phyloP scores from a whole-genome alignment of 1,140 invertebrate genomes.

The Arctopsyche grandis region DNA sequence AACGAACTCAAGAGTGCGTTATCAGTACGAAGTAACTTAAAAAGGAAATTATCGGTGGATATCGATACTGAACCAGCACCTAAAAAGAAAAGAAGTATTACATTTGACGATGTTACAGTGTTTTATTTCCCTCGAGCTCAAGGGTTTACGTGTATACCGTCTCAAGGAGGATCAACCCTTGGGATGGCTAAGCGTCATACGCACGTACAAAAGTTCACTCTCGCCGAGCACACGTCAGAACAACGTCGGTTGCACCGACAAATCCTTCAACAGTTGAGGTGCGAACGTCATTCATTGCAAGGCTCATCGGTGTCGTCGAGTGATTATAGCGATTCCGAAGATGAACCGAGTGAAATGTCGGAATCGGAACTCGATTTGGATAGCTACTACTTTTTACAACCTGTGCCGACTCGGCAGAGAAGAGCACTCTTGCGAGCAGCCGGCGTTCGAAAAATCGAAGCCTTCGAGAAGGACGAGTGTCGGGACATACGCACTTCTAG shows the following conservation, averaged over 20 bases:
- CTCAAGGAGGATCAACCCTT: slow-evolving; percentile 94
- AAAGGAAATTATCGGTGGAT: slow-evolving; percentile 52
- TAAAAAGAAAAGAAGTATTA: slow-evolving; percentile 81
- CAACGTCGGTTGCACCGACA: slow-evolving; percentile 86
- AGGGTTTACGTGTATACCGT: slow-evolving; percentile 98
- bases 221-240: slow-evolving; percentile 86
- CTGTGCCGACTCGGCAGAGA: slow-evolving; percentile 91
- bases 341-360: slow-evolving; percentile 84
- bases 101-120: slow-evolving; percentile 92
- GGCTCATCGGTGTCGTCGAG: slow-evolving; percentile 71
- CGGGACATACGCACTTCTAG: slow-evolving; percentile 90
- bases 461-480: slow-evolving; percentile 94
- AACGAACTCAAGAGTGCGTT: background rate
- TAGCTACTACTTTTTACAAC: slow-evolving; percentile 93
- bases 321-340: slow-evolving; percentile 82
- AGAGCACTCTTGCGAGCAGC: slow-evolving; percentile 86
- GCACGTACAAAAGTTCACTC: slow-evolving; percentile 75
- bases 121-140: slow-evolving; percentile 95
- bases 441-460: slow-evolving; percentile 94
- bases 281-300: slow-evolving; percentile 70
- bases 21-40: slow-evolving; percentile 57
- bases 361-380: slow-evolving; percentile 89
- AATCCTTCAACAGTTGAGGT: slow-evolving; percentile 80
- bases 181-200: slow-evolving; percentile 93
- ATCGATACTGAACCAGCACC: slow-evolving; percentile 59